phyloP scores from a whole-genome alignment of 2,113 vertebrate genomes.

The Daphoenositta chrysoptera region DNA sequence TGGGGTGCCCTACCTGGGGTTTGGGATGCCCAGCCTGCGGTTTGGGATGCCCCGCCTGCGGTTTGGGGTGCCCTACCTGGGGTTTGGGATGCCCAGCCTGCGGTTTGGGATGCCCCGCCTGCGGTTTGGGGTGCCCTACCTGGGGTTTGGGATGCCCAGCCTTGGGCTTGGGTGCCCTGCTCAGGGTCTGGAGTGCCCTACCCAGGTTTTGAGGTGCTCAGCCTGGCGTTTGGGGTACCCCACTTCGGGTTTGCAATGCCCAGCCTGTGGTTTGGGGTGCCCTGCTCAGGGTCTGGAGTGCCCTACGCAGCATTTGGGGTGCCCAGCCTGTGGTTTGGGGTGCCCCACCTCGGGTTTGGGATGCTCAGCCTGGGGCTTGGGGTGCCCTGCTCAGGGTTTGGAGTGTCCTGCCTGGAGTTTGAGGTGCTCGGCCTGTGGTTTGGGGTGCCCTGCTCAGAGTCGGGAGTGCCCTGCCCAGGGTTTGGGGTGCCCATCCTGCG shows the following conservation, averaged over 20 bases:
- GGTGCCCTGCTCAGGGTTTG: fast-evolving
- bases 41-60: fast-evolving
- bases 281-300: no score
- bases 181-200: no score
- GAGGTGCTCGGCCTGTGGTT: fast-evolving
- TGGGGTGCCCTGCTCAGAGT: neutral
- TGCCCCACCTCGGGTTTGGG: neutral
- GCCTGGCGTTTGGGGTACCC: no score
- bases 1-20: fast-evolving
- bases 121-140: fast-evolving
- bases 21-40: neutral
- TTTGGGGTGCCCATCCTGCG: no score
- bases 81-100: no score
- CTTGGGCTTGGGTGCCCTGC: no score
- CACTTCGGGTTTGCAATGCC: no score
- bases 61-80: neutral
- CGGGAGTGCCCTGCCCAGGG: no score
- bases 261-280: neutral
- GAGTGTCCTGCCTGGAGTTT: no score
- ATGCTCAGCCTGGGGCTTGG: fast-evolving
- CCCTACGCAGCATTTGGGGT: no score
- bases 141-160: no score
- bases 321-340: fast-evolving
- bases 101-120: fast-evolving
- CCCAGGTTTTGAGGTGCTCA: no score